Evolutionary conservation across 2,797 vertebrate genomes (phyloP).

Genomic region (Monodelphis domestica): DNA sequence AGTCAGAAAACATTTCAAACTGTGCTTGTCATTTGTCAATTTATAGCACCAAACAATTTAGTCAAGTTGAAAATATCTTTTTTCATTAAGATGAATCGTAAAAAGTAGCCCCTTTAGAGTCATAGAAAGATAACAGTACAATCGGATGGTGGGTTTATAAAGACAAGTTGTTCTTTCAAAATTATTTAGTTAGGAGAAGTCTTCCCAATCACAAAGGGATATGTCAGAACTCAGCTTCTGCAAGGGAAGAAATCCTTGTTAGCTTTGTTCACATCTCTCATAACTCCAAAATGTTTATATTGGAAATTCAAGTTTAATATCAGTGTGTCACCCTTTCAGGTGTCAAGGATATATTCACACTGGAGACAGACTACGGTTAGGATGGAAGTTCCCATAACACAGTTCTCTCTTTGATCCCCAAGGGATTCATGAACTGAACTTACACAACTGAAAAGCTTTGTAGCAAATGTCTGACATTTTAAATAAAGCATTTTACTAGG

Average conservation of each 20-base stretch:
- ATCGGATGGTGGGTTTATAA: not conserved
- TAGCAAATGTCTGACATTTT: not conserved
- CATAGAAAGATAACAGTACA: slow-evolving; percentile 1
- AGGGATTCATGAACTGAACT: not conserved
- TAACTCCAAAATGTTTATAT: slow-evolving; percentile 22
- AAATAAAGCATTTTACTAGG: not conserved
- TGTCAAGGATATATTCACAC: not conserved
- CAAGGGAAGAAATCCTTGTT: not conserved
- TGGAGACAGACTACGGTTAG: not conserved
- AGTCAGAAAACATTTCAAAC: slow-evolving; percentile 37
- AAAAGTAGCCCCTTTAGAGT: slow-evolving; percentile 9
- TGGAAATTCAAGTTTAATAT: slow-evolving; percentile 52
- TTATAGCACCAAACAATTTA: slow-evolving; percentile 42
- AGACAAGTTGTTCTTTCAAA: not conserved
- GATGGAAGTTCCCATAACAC: not conserved
- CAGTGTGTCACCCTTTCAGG: not conserved
- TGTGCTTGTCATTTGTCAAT: slow-evolving; percentile 38
- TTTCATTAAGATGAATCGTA: slow-evolving; percentile 36
- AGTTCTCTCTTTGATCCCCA: not conserved
- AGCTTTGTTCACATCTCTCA: slow-evolving; percentile 23
- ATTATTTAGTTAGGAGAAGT: slow-evolving; percentile 24
- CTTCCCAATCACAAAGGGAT: not conserved
- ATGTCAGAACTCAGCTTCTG: not conserved
- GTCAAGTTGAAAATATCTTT: slow-evolving; percentile 33
- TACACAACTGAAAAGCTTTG: not conserved